Conservation (phyloP, 2,113 vertebrate species). For the Psophia crepitans region DNA sequence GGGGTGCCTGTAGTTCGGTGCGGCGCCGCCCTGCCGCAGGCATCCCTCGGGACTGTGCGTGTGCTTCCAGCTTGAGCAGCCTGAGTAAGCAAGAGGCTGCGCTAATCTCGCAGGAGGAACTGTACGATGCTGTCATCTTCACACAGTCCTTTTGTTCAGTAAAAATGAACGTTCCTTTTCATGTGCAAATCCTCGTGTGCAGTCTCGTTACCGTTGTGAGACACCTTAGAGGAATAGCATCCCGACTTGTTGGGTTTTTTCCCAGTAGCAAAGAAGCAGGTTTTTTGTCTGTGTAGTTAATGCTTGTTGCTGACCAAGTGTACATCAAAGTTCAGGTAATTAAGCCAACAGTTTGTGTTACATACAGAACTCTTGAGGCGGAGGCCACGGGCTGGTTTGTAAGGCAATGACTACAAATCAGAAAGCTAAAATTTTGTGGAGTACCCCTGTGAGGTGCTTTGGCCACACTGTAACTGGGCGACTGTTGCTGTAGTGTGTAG, state of each 20-base stretch:
- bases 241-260: background rate
- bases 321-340: background rate
- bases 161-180: background rate
- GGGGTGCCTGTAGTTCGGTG: background rate
- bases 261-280: background rate
- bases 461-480: background rate
- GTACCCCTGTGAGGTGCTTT: background rate
- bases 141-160: background rate
- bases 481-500: background rate
- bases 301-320: background rate
- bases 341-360: background rate
- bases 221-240: background rate
- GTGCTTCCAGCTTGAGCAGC: background rate
- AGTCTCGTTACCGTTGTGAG: background rate
- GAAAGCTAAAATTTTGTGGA: background rate
- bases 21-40: background rate
- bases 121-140: background rate
- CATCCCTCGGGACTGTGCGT: background rate
- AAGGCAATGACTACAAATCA: background rate
- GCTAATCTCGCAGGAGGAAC: background rate
- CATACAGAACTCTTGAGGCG: background rate
- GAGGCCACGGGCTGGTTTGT: background rate
- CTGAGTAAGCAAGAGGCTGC: background rate
- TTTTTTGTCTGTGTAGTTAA: background rate
- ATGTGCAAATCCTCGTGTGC: background rate